A percentile compares a stretch with the other conserved stretches of the same genome.
phyloP scores from a whole-genome alignment of 2,113 vertebrate species.

The Bubalus kerabau region DNA sequence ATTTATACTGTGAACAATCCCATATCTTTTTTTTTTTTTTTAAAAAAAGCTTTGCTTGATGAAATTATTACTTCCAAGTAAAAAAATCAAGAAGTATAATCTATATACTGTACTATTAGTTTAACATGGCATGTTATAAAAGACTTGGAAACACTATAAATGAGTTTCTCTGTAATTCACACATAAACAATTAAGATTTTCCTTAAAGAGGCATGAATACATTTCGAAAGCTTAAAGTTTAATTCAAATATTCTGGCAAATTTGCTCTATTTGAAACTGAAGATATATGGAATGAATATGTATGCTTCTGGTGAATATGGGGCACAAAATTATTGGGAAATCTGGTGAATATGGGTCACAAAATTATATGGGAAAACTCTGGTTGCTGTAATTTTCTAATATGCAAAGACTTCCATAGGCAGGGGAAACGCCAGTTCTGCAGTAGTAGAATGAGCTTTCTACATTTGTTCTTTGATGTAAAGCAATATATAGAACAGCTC shows the following conservation, averaged over 20 bases:
- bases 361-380: not conserved
- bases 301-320: not conserved
- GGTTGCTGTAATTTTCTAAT: not conserved
- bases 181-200: not conserved
- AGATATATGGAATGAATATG: not conserved
- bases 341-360: not conserved
- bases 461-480: slow-evolving; percentile 20
- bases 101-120: not conserved
- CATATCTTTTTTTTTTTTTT: not conserved
- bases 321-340: not conserved
- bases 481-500: not conserved
- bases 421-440: not conserved
- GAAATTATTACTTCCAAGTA: slow-evolving; percentile 26
- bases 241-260: not conserved
- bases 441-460: not conserved
- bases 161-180: not conserved
- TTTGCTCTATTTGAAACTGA: not conserved
- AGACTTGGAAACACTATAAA: not conserved
- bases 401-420: not conserved
- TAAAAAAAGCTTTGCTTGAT: not conserved
- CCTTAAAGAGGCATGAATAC: not conserved
- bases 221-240: not conserved
- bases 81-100: not conserved
- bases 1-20: not conserved
- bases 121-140: not conserved